Evolutionary conservation across 2,113 vertebrate species (phyloP).

Genomic region (Prietella phreatophila): DNA sequence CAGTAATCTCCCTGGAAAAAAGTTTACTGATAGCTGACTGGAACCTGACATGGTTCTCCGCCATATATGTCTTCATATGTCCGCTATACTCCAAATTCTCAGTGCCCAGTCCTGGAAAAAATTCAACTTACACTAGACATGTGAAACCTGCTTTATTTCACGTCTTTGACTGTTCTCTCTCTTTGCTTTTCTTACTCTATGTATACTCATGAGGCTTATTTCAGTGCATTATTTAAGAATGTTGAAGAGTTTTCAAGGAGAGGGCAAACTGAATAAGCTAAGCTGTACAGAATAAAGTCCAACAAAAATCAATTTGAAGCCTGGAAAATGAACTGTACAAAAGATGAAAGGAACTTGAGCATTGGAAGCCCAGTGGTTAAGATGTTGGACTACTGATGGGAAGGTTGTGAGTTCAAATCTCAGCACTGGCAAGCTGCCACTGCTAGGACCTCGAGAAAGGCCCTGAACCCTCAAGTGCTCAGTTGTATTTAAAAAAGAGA

Average conservation of each 20-base stretch:
- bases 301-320: not conserved
- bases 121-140: not conserved
- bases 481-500: no score
- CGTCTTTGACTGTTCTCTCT: not conserved
- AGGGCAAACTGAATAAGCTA: slow-evolving; percentile 26
- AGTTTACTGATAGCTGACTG: slow-evolving; percentile 54
- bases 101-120: not conserved
- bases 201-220: not conserved
- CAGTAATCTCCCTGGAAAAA: slow-evolving; percentile 62
- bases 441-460: no score
- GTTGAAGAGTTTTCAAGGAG: slow-evolving; percentile 40
- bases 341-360: no score
- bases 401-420: no score
- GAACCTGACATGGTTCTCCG: slow-evolving; percentile 37
- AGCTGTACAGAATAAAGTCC: not conserved
- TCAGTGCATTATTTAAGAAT: slow-evolving; percentile 45
- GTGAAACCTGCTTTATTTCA: not conserved
- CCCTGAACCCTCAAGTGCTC: no score
- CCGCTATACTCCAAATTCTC: not conserved
- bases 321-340: not conserved
- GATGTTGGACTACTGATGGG: no score
- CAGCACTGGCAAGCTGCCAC: no score
- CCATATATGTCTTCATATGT: slow-evolving; percentile 7
- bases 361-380: no score
- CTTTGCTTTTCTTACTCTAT: not conserved